These are phyloP conservation scores for Lipophrys pholis DNA, from an alignment of 2,113 vertebrate species.

Conservation along the genomic window DNA sequence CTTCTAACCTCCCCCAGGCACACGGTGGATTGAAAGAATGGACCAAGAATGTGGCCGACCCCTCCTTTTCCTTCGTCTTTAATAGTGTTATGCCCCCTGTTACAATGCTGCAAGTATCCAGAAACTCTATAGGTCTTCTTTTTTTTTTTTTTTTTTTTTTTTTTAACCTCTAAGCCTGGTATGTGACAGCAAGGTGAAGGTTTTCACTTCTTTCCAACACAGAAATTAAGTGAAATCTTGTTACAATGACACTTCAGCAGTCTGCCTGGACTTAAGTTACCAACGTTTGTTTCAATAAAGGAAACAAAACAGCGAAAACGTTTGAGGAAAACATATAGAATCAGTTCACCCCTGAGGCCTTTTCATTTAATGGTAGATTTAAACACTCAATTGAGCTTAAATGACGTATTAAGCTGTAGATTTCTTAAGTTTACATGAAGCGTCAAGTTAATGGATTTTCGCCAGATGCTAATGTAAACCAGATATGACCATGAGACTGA, in stretches of 20 bases:
- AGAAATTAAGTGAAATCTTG: conserved; percentile 23
- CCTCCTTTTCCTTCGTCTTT: conserved; percentile 39
- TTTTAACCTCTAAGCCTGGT: conserved; percentile 29
- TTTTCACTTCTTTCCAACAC: neutral
- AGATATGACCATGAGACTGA: conserved; percentile 10
- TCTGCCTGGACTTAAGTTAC: neutral
- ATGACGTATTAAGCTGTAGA: conserved; percentile 5
- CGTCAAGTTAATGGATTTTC: conserved; percentile 9
- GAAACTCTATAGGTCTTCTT: conserved; percentile 13
- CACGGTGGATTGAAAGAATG: conserved; percentile 64
- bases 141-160: conserved; percentile 44
- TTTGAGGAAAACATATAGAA: conserved; percentile 34
- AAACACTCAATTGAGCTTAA: conserved; percentile 13
- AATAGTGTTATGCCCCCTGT: conserved; percentile 14
- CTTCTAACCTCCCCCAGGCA: conserved; percentile 69
- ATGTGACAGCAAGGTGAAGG: conserved; percentile 5
- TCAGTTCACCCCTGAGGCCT: neutral
- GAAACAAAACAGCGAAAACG: conserved; percentile 24
- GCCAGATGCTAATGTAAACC: conserved; percentile 37
- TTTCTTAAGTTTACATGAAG: conserved; percentile 8
- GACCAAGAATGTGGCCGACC: conserved; percentile 68
- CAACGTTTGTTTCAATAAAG: conserved; percentile 23
- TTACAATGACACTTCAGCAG: conserved; percentile 7
- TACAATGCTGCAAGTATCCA: conserved; percentile 13
- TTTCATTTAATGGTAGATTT: conserved; percentile 4